Evolutionary conservation across 1,140 invertebrate genomes (phyloP).

Genomic region (Hermatobates lingyangjiaoensis): DNA sequence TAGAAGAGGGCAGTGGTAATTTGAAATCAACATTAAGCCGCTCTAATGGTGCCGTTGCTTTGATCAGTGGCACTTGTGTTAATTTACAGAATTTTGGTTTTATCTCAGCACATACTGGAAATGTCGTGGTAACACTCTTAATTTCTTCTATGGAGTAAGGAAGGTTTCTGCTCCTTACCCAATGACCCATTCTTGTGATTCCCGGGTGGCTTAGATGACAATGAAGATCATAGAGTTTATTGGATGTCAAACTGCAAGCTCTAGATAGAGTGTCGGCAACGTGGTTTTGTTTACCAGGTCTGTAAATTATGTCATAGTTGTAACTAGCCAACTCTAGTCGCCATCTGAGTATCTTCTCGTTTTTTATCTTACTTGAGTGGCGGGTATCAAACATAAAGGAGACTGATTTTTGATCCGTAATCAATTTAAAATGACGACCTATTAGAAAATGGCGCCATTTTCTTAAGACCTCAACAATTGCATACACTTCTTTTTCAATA

Average conservation of each 20-base stretch:
- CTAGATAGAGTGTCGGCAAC: constrained; percentile 18
- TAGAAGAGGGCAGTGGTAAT: constrained; percentile 17
- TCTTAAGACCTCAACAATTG: constrained; percentile 12
- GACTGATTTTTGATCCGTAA: constrained; percentile 17
- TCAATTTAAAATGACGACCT: constrained; percentile 15
- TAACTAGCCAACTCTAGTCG: constrained; percentile 16
- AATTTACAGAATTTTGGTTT: constrained; percentile 3
- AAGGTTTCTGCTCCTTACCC: constrained; percentile 3
- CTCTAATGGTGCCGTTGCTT: constrained; percentile 18
- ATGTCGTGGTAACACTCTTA: background rate
- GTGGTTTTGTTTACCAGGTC: constrained; percentile 17
- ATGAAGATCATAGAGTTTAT: constrained; percentile 8
- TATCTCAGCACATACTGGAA: constrained; percentile 1
- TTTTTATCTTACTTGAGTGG: constrained; percentile 17
- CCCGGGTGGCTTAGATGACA: constrained; percentile 17
- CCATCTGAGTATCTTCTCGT: constrained; percentile 18
- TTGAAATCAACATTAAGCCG: constrained; percentile 20
- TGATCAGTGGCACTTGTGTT: constrained; percentile 10
- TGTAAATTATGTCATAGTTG: constrained; percentile 18
- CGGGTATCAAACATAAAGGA: constrained; percentile 17
- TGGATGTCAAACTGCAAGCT: background rate
- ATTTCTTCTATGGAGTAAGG: constrained; percentile 7
- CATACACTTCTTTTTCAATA: constrained; percentile 3
- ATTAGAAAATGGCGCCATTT: constrained; percentile 21
- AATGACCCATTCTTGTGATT: constrained; percentile 4